Conservation (phyloP, 2,888 invertebrate genomes). For the Dione juno region DNA sequence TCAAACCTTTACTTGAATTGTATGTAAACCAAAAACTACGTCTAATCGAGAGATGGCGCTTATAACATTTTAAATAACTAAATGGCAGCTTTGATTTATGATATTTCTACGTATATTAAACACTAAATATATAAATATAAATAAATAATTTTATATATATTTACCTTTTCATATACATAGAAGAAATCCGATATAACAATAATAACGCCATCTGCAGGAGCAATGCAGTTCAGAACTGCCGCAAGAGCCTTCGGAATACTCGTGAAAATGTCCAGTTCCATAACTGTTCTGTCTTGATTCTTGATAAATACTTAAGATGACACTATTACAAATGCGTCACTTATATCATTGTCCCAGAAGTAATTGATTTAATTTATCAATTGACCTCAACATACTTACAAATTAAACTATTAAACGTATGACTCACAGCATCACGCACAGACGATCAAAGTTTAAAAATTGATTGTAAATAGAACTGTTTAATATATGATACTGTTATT, state of each 20-base stretch:
- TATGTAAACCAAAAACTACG: neutral
- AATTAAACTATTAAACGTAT: constrained; percentile 27
- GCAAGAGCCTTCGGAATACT: constrained; percentile 42
- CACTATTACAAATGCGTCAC: constrained; percentile 33
- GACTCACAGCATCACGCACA: constrained; percentile 19
- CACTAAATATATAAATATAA: neutral
- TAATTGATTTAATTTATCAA: constrained; percentile 37
- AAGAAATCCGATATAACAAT: neutral
- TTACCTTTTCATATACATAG: neutral
- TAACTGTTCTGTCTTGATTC: neutral
- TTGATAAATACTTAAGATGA: constrained; percentile 30
- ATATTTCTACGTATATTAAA: neutral
- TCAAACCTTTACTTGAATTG: neutral
- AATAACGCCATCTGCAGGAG: constrained; percentile 48
- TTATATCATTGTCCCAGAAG: constrained; percentile 34
- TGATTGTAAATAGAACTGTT: neutral
- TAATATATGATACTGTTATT: constrained; percentile 11
- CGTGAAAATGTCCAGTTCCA: neutral
- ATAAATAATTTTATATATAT: neutral
- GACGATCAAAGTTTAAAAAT: neutral
- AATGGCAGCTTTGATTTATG: neutral
- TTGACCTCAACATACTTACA: constrained; percentile 41
- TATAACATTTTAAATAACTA: neutral
- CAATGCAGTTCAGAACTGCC: constrained; percentile 28
- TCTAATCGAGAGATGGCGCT: constrained; percentile 5